Evolutionary conservation across 2,888 invertebrate species (phyloP), one percentile per base, ranked within the genome.

Genomic region (Cephus runcator): DNA sequence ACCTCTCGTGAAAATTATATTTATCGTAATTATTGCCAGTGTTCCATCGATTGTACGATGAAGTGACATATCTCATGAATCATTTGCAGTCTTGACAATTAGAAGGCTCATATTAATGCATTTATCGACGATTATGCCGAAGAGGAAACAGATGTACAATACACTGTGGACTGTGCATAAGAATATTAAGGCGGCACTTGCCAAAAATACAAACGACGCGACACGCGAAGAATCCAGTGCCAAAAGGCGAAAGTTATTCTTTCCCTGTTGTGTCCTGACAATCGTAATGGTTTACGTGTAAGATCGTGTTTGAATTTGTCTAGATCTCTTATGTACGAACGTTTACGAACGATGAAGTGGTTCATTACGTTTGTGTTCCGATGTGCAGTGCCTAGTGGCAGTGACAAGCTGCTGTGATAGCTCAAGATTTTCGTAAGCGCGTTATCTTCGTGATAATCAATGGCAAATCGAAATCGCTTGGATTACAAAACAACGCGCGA

Each of bases 391-490:
- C 73, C 78, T 77, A 74, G 80, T 79, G 79, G 77, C 73, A 79
- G 31, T 73, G n/a, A 75, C 75, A 73, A 34, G 75, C 77, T 71
- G 76, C 76, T 33, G 79, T 80, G 81, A 82, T 76, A 78, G 76
- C 77, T 75, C 71, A 78, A 73, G 73, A 75, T 81, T 75, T 77
- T 76, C 77, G 76, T 75, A 75, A 77, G 79, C 74, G 79, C 77
- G 84, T 75, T 80, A 85, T 81, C 76, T 79, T 80, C 81, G 84
- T 84, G 85, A 87, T 86, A 83, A 81, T 81, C 84, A 81, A 84
- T 86, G 87, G 80, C 84, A 84, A 85, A 84, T 84, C 56, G 83
- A 80, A 81, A 77, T 79, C 83, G 81, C 81, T 84, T 79, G 86
- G 87, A 87, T 87, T 87, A 87, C 56, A 23, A 56, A 56, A 56